A percentile compares a stretch with the other conserved stretches of the same genome.
phyloP scores from a whole-genome alignment of 2,888 invertebrate genomes.

The Malachius bipustulatus region DNA sequence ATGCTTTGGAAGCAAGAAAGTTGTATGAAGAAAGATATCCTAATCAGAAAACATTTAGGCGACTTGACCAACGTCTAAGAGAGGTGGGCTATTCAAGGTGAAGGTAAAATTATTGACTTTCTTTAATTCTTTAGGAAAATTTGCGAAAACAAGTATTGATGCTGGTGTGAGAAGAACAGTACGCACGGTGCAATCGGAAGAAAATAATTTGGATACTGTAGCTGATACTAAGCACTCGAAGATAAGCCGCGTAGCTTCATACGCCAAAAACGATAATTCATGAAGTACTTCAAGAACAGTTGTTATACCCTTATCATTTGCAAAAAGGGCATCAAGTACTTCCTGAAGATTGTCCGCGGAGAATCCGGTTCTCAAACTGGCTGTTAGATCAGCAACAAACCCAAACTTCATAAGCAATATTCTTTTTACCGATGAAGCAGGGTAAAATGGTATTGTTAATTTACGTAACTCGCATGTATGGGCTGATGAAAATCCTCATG shows the following conservation, averaged over 20 bases:
- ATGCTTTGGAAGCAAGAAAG: too few species aligned
- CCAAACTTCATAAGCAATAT: not conserved
- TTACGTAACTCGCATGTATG: conserved; percentile 8
- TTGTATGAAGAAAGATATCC: too few species aligned
- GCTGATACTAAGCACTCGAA: conserved; percentile 4
- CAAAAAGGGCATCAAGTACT: conserved; percentile 4
- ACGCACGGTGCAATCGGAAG: too few species aligned
- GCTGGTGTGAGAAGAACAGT: too few species aligned
- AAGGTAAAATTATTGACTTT: too few species aligned
- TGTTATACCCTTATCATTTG: conserved; percentile 7
- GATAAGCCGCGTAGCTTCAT: conserved; percentile 9
- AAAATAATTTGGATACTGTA: conserved; percentile 10
- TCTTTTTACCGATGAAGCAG: conserved; percentile 7
- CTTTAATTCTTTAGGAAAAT: too few species aligned
- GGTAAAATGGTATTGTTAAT: conserved; percentile 10
- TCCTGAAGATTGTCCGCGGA: conserved; percentile 9
- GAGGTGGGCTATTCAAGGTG: too few species aligned
- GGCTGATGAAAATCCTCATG: not conserved
- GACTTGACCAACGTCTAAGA: too few species aligned
- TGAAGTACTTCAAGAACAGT: conserved; percentile 12
- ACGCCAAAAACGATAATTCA: conserved; percentile 6
- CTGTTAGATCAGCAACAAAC: conserved; percentile 8
- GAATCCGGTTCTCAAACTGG: conserved; percentile 9
- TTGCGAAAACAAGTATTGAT: too few species aligned
- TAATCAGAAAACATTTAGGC: too few species aligned